Evolutionary conservation across 2,888 invertebrate species (phyloP).

Genomic region (Nomada ruficornis): DNA sequence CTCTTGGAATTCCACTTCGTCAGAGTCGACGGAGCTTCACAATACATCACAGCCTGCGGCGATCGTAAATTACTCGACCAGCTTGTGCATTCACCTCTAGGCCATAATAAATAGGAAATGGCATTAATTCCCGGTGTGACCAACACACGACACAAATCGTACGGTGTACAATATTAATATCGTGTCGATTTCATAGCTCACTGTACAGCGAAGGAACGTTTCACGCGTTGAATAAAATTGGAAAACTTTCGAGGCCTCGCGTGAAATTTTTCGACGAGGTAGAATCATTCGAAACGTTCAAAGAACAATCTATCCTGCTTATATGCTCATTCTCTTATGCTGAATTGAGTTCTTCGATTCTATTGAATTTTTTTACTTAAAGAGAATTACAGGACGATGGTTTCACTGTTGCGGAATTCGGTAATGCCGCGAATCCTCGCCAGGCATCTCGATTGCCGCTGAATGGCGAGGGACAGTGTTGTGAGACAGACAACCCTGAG

Average conservation of each 20-base stretch:
- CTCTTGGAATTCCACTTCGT: background rate
- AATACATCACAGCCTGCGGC: background rate
- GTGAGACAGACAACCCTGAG: too few species aligned
- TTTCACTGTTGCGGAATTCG: background rate
- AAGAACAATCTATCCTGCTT: background rate
- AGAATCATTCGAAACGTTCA: background rate
- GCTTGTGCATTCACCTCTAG: background rate
- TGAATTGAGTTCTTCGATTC: too few species aligned
- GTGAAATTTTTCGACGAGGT: background rate
- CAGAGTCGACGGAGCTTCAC: slow-evolving; percentile 29
- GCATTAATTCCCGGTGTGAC: too few species aligned
- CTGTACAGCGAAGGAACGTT: background rate
- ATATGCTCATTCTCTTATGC: too few species aligned
- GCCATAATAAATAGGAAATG: too few species aligned
- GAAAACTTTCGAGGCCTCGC: background rate
- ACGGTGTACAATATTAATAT: background rate
- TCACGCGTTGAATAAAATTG: background rate
- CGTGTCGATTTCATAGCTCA: slow-evolving; percentile 2
- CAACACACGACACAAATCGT: background rate
- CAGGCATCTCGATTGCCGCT: background rate
- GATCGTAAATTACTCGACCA: slow-evolving; percentile 23
- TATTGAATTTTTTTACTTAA: too few species aligned
- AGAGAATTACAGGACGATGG: too few species aligned
- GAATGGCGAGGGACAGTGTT: slow-evolving; percentile 16
- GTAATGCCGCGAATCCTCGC: background rate